Evolutionary conservation across 2,888 invertebrate genomes (phyloP), one percentile per base, ranked within the genome.

Genomic region (Ochropleura leucogaster): DNA sequence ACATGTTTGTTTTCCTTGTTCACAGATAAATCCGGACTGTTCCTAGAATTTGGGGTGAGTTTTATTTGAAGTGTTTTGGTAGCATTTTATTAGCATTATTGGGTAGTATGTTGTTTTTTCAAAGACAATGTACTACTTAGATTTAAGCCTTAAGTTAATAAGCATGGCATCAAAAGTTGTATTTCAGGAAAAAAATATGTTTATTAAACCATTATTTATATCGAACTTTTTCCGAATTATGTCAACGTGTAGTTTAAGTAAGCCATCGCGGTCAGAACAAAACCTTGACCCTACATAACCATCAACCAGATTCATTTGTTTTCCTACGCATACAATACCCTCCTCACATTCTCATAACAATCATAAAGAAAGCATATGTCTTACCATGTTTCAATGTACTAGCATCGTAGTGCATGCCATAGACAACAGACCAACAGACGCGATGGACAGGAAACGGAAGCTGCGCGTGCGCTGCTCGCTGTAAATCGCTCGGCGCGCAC

Each of bases 401-500:
- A 40, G 47, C 30, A n/a, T 12, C 30, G 51, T 63, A 85, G 79
- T 85, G 77, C 65, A 68, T 80, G 82, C 69, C 80, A 68, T 55
- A 83, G 79, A 82, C 83, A 57, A 79, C 79, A 83, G 77, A 88
- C 62, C 74, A 84, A 65, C 88, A 78, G 67, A 75, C 79, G 82
- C 74, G 51, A 68, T 63, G 70, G 71, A 76, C 85, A 88, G 92
- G 90, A 91, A 92, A 89, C 90, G 92, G 92, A 93, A 90, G 89
- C 83, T 72, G 80, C 80, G 63, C 77, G 73, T 63, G 77, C 79
- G 79, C 81, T 74, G 75, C 79, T 72, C 77, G 84, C 85, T 80
- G 90, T 95, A 94, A 93, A 95, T 95, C 95, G 90, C 84, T 95
- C 94, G 90, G 85, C 93, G 91, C 88, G 87, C 83, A 82, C 92